Evolutionary conservation across 2,797 vertebrate genomes (phyloP), one percentile per base, ranked within the genome.

Genomic region (Anabacerthia variegaticeps): DNA sequence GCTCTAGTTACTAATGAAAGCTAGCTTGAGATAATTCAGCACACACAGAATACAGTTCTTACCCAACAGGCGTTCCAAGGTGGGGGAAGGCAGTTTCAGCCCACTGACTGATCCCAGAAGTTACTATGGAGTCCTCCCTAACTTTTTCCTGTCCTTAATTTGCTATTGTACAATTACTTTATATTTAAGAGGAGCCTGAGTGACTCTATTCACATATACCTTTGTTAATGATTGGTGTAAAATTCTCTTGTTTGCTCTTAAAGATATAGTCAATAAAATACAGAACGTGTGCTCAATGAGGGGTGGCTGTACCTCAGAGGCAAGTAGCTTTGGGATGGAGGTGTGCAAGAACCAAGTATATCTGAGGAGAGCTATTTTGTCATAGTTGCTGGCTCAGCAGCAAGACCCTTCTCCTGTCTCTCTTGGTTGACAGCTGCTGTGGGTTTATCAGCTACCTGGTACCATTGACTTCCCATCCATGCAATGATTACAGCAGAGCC

Each of bases 51-150:
- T 28, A 44, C 3, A 5, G 13, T 55, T 68, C 41, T 55, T 41
- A 28, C 16, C 27, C 32, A 55, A 1, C 0, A 56, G 41, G 32
- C 12, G 10, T 18, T 27, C 16, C 32, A 43, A 0, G 41, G 22
- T 20, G 13, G 9, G 6, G 46, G 4, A 37, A 23, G 12, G 17
- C 7, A 43, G 7, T 37, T 55, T n/a, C 13, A 49, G 27, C 12
- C 36, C 5, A 2, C 20, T 82, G 8, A 2, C 20, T 82, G 8
- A 28, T 36, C 13, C 36, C 36, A 68, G 27, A 51, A 71, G 14
- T 63, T n/a, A 58, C 17, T 34, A 19, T 7, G 8, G 28, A 44
- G 14, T 44, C 17, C 24, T 49, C 9, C 12, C 12, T 51, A 26
- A 10, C 11, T 71, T 56, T 2, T 30, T 9, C 8, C 9, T 21